Base-by-base conservation (phyloP, 1,140 invertebrate genomes). In the Dendroctonus ponderosae region DNA sequence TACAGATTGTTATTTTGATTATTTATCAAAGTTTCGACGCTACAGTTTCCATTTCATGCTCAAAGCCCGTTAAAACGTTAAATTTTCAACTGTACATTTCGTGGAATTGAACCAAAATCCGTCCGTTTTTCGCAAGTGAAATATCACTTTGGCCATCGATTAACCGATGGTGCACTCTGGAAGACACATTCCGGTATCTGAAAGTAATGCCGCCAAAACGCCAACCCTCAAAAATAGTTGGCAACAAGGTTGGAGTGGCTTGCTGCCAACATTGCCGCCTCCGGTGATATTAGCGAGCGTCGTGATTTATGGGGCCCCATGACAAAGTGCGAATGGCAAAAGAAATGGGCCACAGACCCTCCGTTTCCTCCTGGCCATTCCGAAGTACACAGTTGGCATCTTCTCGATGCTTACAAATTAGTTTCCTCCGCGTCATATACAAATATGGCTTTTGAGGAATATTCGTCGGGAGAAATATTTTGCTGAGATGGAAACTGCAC, bases 311-410 rank as follows among this genome's bases (percentile, higher is more conserved):
- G 8, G 60, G 11, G 11, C 56, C 7, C 12, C 51, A 42, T 70
- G 68, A 70, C 68, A 66, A 63, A 66, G 68, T 70, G 68, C 68
- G 70, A 66, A 70, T 57, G 48, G 65, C 54, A 62, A 66, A 70
- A 66, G 65, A 66, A 72, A 67, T 26, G 26, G 26, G 26, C 6
- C n/a, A n/a, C n/a, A 59, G 12, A 11, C 9, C 9, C 11, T 6
- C 37, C 8, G 11, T 37, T 39, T 9, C 46, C 38, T 8, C 37
- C 43, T n/a, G 57, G 43, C 12, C 44, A 48, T 11, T 46, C 15
- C 7, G 57, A 59, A 2, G 6, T 15, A 26, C 42, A 59, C 26
- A 48, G 38, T 46, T 37, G 26, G 26, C 26, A 26, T 26, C 26
- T 26, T 26, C 26, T 26, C 26, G 26, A 26, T 26, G 26, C 26